Conservation (phyloP, 2,113 vertebrate genomes). For the Gopherus evgoodei region DNA sequence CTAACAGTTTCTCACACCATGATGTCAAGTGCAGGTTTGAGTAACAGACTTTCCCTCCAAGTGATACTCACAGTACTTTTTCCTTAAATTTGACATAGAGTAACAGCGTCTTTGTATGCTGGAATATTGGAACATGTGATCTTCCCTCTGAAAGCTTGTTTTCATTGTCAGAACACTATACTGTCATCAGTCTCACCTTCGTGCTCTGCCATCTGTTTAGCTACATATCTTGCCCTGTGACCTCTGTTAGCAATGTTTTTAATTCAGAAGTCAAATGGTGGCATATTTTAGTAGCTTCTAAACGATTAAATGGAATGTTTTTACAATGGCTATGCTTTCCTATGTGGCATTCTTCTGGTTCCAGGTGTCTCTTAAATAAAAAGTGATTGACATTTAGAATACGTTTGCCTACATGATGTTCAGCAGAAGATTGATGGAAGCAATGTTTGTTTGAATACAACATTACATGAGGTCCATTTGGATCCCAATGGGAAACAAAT, state of each 20-base stretch:
- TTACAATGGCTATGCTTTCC: neutral
- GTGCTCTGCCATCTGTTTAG: neutral
- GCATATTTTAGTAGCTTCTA: neutral
- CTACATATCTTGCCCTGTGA: neutral
- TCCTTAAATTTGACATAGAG: neutral
- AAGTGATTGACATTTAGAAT: neutral
- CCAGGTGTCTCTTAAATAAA: neutral
- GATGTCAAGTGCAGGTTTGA: neutral
- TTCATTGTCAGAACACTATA: neutral
- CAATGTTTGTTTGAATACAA: neutral
- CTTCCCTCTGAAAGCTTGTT: neutral
- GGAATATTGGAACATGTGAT: neutral
- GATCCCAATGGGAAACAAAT: neutral
- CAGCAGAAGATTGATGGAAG: neutral
- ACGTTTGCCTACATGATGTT: neutral
- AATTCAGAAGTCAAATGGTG: neutral
- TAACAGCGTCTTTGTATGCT: neutral
- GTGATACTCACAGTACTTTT: neutral
- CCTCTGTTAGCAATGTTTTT: neutral
- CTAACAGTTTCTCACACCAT: neutral
- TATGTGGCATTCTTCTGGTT: neutral
- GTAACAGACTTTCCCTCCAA: neutral
- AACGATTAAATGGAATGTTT: neutral
- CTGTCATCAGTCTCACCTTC: neutral
- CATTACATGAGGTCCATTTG: neutral